A percentile compares a stretch with the other conserved stretches of the same genome.
Evolutionary conservation across 2,888 invertebrate genomes (phyloP).

Genomic region (Watsonalla binaria): DNA sequence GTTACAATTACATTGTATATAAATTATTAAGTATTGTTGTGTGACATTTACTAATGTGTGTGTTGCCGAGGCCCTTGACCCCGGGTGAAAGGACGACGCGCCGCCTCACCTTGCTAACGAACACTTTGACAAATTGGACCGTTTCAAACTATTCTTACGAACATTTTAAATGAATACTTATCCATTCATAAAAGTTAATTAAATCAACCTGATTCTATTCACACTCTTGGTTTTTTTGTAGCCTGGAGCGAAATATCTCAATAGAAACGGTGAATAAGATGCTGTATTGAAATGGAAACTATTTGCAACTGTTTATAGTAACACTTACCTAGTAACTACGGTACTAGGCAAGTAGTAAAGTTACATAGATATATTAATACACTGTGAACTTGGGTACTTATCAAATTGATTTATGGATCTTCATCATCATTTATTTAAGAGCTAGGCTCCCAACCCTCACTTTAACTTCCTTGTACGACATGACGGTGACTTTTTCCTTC

Average conservation of each 20-base stretch:
- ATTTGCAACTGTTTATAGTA: background rate
- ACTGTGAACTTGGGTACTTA: no score
- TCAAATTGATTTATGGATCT: no score
- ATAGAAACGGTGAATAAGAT: background rate
- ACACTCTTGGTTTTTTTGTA: background rate
- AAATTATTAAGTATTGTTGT: conserved; percentile 16
- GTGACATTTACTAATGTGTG: conserved; percentile 22
- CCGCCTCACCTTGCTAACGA: conserved; percentile 15
- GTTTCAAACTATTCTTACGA: conserved; percentile 10
- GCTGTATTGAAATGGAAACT: background rate
- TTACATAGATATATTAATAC: no score
- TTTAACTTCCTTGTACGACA: no score
- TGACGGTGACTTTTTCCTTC: no score
- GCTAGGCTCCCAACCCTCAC: no score
- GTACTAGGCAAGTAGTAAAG: background rate
- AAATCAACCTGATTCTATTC: background rate
- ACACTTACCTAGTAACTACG: background rate
- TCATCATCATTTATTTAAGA: no score
- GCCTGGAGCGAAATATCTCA: background rate
- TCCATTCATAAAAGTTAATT: background rate
- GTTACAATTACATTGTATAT: conserved; percentile 12
- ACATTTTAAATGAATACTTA: background rate
- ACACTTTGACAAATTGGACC: conserved; percentile 26
- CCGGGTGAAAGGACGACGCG: conserved; percentile 31
- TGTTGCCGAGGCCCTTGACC: conserved; percentile 20